These are phyloP conservation scores for Meganola albula DNA, from an alignment of 2,888 invertebrate genomes.

Conservation along the genomic window DNA sequence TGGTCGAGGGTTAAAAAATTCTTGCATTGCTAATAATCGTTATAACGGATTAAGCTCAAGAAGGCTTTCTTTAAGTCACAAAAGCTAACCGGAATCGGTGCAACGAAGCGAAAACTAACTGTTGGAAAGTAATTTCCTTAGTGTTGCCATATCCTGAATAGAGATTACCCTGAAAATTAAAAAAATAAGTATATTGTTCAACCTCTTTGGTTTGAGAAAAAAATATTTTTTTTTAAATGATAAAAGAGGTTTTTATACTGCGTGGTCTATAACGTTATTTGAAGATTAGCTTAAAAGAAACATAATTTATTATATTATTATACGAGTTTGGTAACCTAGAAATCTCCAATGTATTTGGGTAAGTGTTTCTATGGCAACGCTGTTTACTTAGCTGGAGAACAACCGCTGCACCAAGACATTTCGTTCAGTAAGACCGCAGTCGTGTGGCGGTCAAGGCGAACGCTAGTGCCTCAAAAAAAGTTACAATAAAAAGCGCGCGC, in stretches of 20 bases:
- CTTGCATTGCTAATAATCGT: no score
- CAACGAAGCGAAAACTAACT: slow-evolving; percentile 72
- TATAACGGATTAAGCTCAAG: no score
- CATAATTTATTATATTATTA: no score
- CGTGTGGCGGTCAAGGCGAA: slow-evolving; percentile 68
- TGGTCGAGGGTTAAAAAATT: no score
- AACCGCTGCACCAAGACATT: slow-evolving; percentile 45
- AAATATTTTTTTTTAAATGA: no score
- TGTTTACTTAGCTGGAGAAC: slow-evolving; percentile 57
- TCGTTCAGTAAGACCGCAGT: slow-evolving; percentile 63
- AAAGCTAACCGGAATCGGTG: slow-evolving; percentile 63
- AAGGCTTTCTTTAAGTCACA: no score
- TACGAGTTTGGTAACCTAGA: slow-evolving; percentile 24
- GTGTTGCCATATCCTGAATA: slow-evolving; percentile 19
- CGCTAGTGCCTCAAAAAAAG: slow-evolving; percentile 45
- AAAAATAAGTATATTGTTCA: no score
- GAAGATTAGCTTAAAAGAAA: no score
- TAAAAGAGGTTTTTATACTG: not conserved
- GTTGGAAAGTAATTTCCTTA: slow-evolving; percentile 69
- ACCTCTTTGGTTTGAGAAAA: not conserved
- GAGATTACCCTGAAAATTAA: not conserved
- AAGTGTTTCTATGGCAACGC: slow-evolving; percentile 27
- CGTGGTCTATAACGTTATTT: no score
- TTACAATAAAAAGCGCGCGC: slow-evolving; percentile 63
- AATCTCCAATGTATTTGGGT: slow-evolving; percentile 32